A percentile compares a stretch with the other conserved stretches of the same genome.
Evolutionary conservation across 1,140 invertebrate species (phyloP).

Genomic region (Halotydeus destructor): DNA sequence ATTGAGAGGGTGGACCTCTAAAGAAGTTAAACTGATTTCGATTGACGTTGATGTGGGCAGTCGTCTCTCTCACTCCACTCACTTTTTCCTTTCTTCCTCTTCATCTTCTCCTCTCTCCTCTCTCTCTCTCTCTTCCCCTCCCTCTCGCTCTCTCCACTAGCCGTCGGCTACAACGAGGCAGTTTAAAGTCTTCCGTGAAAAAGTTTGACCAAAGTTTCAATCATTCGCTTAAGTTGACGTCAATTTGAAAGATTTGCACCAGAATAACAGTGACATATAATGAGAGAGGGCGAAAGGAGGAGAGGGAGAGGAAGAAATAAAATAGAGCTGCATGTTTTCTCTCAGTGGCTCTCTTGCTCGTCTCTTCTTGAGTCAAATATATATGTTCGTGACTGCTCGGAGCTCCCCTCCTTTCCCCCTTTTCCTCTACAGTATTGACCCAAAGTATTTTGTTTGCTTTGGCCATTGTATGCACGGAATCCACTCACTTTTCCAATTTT

Average conservation of each 20-base stretch:
- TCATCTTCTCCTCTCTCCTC: conserved; percentile 5
- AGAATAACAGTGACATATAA: no score
- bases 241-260: no score
- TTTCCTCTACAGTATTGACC: no score
- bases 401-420: no score
- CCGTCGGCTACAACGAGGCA: not conserved
- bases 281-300: not conserved
- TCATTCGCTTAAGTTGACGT: no score
- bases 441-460: no score
- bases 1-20: not conserved
- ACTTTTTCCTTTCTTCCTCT: not conserved
- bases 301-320: not conserved
- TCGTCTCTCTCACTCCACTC: not conserved
- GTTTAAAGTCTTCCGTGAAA: no score
- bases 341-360: not conserved
- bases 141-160: not conserved
- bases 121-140: conserved; percentile 8
- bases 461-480: no score
- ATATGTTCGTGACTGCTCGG: no score
- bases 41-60: not conserved
- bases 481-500: no score
- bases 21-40: not conserved
- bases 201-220: no score
- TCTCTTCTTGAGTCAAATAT: no score
- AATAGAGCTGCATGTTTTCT: not conserved